phyloP scores from a whole-genome alignment of 2,888 invertebrate genomes.

The Xestia xanthographa region DNA sequence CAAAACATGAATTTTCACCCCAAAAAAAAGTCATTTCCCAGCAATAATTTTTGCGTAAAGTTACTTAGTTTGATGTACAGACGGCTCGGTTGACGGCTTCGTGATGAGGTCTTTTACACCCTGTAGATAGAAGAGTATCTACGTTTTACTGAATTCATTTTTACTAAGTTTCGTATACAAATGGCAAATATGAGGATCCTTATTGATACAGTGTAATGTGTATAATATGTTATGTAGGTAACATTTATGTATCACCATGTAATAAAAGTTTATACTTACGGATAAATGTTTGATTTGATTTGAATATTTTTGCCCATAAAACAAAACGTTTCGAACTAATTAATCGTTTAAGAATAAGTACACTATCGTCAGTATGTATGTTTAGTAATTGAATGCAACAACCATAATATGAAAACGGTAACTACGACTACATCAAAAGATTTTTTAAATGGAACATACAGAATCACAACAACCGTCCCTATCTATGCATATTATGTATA shows the following conservation, averaged over 20 bases:
- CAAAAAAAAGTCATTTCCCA: no score
- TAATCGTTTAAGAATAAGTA: background rate
- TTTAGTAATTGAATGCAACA: background rate
- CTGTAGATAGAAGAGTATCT: background rate
- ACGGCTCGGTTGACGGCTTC: no score
- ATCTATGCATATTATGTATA: background rate
- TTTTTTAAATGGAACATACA: background rate
- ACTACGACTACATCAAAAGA: background rate
- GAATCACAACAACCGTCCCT: constrained; percentile 1
- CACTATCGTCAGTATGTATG: background rate
- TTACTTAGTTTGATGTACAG: no score
- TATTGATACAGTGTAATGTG: no score
- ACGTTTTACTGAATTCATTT: background rate
- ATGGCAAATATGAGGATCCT: no score
- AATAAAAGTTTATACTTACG: no score
- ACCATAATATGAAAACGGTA: background rate
- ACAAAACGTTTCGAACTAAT: background rate
- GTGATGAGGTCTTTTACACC: no score
- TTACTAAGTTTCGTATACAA: background rate
- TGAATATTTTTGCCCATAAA: background rate
- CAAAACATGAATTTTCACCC: no score
- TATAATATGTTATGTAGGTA: no score
- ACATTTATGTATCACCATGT: background rate
- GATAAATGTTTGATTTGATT: background rate
- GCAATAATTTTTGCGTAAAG: no score